phyloP scores from a whole-genome alignment of 2,113 vertebrate species.

The Parotia lawesii region DNA sequence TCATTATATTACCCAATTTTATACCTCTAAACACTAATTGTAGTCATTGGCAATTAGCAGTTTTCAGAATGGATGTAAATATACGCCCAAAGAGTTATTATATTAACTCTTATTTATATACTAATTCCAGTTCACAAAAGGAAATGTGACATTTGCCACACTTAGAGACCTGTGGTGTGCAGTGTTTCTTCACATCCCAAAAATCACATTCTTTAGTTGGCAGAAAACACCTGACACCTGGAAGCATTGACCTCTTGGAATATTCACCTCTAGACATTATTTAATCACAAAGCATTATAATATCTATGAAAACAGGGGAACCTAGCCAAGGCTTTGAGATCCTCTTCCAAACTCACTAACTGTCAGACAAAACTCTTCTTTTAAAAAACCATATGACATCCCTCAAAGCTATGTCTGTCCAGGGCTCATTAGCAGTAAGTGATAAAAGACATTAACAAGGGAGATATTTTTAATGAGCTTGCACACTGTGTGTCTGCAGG shows the following conservation, averaged over 20 bases:
- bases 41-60: neutral
- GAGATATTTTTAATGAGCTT: slow-evolving; percentile 14
- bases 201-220: neutral
- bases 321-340: neutral
- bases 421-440: neutral
- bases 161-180: neutral
- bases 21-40: neutral
- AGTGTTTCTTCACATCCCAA: neutral
- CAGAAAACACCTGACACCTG: neutral
- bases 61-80: slow-evolving; percentile 4
- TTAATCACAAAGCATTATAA: neutral
- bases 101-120: neutral
- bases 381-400: neutral
- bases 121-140: neutral
- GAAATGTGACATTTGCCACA: neutral
- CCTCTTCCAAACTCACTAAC: neutral
- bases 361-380: neutral
- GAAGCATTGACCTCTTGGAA: neutral
- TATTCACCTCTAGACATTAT: neutral
- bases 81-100: neutral
- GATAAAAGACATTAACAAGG: neutral
- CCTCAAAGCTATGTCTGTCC: neutral
- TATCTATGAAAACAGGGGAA: neutral
- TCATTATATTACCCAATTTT: slow-evolving; percentile 10
- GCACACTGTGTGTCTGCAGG: neutral